phyloP scores from a whole-genome alignment of 2,797 vertebrate species.

The Sus cebifrons region DNA sequence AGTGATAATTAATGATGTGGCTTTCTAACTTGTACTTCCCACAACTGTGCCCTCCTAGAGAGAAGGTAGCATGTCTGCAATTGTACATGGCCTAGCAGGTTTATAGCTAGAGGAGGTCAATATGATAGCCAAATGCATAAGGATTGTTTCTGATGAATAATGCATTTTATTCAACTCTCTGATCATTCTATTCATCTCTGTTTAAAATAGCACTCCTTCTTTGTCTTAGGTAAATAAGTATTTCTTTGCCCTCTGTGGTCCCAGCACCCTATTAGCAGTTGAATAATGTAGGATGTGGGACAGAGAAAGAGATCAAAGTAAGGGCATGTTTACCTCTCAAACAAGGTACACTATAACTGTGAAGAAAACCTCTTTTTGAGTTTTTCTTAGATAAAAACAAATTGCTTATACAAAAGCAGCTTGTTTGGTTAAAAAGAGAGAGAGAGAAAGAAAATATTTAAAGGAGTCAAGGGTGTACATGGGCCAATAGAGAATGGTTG shows the following conservation, averaged over 20 bases:
- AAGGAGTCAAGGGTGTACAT: background rate
- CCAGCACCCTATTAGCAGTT: background rate
- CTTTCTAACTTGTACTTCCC: background rate
- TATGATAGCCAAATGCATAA: background rate
- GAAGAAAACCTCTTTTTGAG: background rate
- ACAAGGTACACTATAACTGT: background rate
- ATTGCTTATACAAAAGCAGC: slow-evolving; percentile 3
- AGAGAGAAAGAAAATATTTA: slow-evolving; percentile 1
- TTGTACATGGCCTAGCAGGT: background rate
- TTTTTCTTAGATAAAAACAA: background rate
- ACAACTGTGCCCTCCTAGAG: background rate
- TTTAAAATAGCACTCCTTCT: background rate
- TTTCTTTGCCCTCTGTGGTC: background rate
- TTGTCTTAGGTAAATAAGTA: background rate
- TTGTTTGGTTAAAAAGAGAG: slow-evolving; percentile 8
- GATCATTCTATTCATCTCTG: background rate
- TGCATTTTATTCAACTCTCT: background rate
- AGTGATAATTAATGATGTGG: background rate
- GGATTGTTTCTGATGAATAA: slow-evolving; percentile 16
- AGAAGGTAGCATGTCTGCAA: background rate
- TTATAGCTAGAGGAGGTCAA: background rate
- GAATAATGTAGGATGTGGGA: background rate
- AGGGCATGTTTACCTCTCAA: background rate
- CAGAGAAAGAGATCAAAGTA: background rate
- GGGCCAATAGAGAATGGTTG: background rate